A percentile compares a stretch with the other conserved stretches of the same genome.
phyloP scores from a whole-genome alignment of 2,113 vertebrate genomes.

The Gila orcuttii region DNA sequence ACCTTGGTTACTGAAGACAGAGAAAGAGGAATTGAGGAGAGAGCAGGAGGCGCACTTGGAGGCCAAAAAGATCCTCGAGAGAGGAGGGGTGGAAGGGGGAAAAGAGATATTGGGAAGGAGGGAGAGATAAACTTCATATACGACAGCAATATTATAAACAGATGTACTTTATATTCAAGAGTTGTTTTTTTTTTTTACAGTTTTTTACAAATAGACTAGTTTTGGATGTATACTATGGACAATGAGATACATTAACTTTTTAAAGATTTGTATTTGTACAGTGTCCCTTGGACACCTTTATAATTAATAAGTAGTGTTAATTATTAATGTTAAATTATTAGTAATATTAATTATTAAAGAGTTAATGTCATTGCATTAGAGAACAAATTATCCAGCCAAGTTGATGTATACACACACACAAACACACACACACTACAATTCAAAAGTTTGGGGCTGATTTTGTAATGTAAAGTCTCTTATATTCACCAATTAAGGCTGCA shows the following conservation, averaged over 20 bases:
- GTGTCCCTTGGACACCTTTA: neutral
- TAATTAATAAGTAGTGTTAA: no score
- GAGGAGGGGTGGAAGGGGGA: slow-evolving; percentile 66
- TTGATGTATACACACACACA: no score
- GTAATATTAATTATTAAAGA: neutral
- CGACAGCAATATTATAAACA: neutral
- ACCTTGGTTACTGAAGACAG: slow-evolving; percentile 75
- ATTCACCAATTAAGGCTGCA: neutral
- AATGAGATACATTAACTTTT: neutral
- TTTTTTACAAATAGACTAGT: neutral
- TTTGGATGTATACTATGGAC: neutral
- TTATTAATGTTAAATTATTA: no score
- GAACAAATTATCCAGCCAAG: no score
- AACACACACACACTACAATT: no score
- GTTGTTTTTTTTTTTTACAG: neutral
- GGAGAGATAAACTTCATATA: slow-evolving; percentile 16
- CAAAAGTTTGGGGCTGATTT: neutral
- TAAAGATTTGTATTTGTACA: neutral
- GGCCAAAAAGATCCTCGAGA: slow-evolving; percentile 69
- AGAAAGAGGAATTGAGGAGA: slow-evolving; percentile 70
- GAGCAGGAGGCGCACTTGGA: slow-evolving; percentile 71
- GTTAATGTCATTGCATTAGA: neutral
- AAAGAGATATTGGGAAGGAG: slow-evolving; percentile 69
- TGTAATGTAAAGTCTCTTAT: neutral
- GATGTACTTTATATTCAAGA: slow-evolving; percentile 2